Evolutionary conservation across 2,113 vertebrate genomes (phyloP).

Genomic region (Daboia siamensis): DNA sequence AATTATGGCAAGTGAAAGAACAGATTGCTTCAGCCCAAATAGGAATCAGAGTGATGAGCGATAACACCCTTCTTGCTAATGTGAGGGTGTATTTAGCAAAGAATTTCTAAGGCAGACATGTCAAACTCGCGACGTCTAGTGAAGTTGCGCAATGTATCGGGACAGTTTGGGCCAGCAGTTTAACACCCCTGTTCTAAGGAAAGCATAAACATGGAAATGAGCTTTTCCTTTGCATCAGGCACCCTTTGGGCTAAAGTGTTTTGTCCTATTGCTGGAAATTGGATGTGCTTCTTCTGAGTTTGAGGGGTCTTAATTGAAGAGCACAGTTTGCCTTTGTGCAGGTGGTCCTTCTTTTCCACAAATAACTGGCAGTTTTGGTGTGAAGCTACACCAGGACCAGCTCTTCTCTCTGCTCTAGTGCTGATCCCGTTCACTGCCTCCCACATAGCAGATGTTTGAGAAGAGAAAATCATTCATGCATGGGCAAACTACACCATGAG

Average conservation of each 20-base stretch:
- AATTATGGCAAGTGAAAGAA: rapidly evolving
- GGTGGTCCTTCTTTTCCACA: background rate
- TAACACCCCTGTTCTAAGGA: background rate
- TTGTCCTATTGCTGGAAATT: background rate
- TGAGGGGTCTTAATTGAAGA: background rate
- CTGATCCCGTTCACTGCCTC: background rate
- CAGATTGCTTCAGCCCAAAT: background rate
- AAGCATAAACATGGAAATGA: conserved; percentile 13
- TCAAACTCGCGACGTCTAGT: too few species aligned
- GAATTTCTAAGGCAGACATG: background rate
- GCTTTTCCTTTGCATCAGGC: background rate
- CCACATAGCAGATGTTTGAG: background rate
- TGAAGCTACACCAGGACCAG: background rate
- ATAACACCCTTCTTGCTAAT: background rate
- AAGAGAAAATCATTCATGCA: background rate
- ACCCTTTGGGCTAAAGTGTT: background rate
- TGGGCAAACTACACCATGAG: background rate
- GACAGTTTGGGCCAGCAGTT: too few species aligned
- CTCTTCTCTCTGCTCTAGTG: background rate
- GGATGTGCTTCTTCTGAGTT: background rate
- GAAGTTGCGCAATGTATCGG: too few species aligned
- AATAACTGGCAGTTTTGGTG: background rate
- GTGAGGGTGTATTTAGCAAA: background rate
- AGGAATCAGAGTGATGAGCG: background rate
- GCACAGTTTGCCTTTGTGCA: background rate